Base-by-base conservation (phyloP, 2,797 vertebrate genomes). In the Distichodus sexfasciatus region DNA sequence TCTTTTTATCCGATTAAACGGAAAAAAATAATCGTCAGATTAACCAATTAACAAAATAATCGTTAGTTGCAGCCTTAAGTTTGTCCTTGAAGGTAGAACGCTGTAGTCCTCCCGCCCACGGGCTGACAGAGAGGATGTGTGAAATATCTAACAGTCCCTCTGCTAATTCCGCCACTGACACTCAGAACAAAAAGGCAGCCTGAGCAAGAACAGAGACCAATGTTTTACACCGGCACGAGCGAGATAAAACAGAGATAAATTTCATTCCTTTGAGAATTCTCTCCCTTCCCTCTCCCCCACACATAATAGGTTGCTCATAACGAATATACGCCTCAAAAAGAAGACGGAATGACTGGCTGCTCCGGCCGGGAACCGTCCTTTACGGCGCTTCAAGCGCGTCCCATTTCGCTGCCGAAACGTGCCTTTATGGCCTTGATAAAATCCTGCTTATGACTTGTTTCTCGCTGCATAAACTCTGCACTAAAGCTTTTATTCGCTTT, bases 371-470 rank as follows among this genome's bases (percentile, higher is more conserved):
- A 36, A 41, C 66, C 50, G 74, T 82, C 73, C 82, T 74, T 33
- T 80, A 59, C 71, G 66, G 79, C 81, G 84, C 83, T 81, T 85
- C 55, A 41, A 81, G 79, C 72, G 57, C 69, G 82, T 79, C 84
- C 79, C 78, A 74, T 84, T 72, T 88, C 88, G 82, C 86, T 85
- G 81, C 82, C 81, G 75, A 85, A 75, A 36, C 61, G 74, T 38
- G 75, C n/a, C 83, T 88, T 86, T 87, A 86, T 81, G 76, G 80
- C 80, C 80, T 84, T 86, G 84, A 87, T 88, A 85, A 89, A 89
- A 79, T 67, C 43, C 66, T 50, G 48, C 75, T 81, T 82, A 86
- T 83, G 82, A 79, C 83, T 87, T 79, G 79, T 78, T 84, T 81
- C 73, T 58, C 61, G 62, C 63, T 60, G 77, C 74, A 85, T 77